Base-by-base conservation (phyloP, 1,140 invertebrate genomes). In the Scaptomyza hsui region DNA sequence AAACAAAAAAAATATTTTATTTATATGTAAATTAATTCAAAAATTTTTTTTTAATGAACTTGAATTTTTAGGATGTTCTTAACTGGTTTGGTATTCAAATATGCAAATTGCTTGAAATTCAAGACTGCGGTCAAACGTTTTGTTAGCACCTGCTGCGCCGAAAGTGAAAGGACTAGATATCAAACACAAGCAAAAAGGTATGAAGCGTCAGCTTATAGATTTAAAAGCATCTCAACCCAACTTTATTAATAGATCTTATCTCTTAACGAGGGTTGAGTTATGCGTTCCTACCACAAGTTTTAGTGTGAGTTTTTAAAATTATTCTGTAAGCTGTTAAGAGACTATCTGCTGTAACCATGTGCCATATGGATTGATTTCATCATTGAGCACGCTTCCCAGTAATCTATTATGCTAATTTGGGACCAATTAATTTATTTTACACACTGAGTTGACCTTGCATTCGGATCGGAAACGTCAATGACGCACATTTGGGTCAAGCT, bases 11-110 rank as follows among this genome's bases (percentile, higher is more conserved):
- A 13, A 45, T 45, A 45, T 72, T 39, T 56, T 57, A 63, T 63
- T 79, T 62, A 57, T 72, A 85, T 85, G 67, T 85, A 85, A 85
- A 83, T 83, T 51, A 73, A 56, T 72, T 72, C 12, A 67, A 55
- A 79, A 72, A 72, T 72, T 85, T 75, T 75, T 85, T 76, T 59
- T 72, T 86, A 86, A 86, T 86, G 76, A 86, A 85, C 72, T 63
- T 67, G 60, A 70, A 75, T 52, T 49, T 60, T 78, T 61, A 64
- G 41, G 64, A 41, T 73, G 42, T 62, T 74, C 72, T 77, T 77
- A 51, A 85, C 80, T 74, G 26, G 80, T 85, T 86, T 86, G 12
- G 44, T 49, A 41, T 69, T 37, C 16, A 39, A 52, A 37, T 24
- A 29, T 19, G 18, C 45, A 56, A 56, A 49, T 12, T 24, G 48